Percentiles rank a stretch among this genome's conserved stretches.
Conservation (phyloP, 1,140 invertebrate genomes). For the Centruroides sculpturatus region DNA sequence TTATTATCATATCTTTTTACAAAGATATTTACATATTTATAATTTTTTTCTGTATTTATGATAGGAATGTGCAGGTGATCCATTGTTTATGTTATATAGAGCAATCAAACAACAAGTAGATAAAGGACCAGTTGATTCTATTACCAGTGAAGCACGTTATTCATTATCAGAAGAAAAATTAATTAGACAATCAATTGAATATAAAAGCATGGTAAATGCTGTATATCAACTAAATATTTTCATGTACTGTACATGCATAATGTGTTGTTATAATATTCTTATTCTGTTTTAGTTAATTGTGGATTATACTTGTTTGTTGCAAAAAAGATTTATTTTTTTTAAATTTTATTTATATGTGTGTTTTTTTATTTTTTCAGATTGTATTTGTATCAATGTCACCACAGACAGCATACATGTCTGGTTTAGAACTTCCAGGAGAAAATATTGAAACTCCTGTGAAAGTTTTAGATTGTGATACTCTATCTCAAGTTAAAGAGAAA, state of each 20-base stretch:
- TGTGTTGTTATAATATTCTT: too few relatives aligned
- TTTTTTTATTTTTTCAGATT: conserved; percentile 30
- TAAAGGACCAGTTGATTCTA: conserved; percentile 95
- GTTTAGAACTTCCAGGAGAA: conserved; percentile 60
- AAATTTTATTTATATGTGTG: background rate
- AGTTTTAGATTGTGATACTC: conserved; percentile 97
- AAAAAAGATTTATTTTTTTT: too few relatives aligned
- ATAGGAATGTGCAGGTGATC: conserved; percentile 88
- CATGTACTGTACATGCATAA: too few relatives aligned
- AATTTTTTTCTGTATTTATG: too few relatives aligned
- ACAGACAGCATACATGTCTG: conserved; percentile 73
- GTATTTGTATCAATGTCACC: conserved; percentile 87
- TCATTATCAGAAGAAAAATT: conserved; percentile 97
- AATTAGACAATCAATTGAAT: conserved; percentile 93
- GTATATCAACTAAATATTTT: too few relatives aligned
- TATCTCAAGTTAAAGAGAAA: conserved; percentile 98
- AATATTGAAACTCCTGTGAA: conserved; percentile 73
- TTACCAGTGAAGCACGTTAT: conserved; percentile 93
- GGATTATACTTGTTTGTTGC: too few relatives aligned
- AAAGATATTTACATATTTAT: too few relatives aligned
- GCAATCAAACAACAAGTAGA: conserved; percentile 99
- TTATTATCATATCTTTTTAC: too few relatives aligned
- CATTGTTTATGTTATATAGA: conserved; percentile 91
- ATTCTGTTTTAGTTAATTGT: too few relatives aligned
- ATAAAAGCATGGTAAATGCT: conserved; percentile 55